phyloP scores from a whole-genome alignment of 2,113 vertebrate species.

The Calcarius ornatus region DNA sequence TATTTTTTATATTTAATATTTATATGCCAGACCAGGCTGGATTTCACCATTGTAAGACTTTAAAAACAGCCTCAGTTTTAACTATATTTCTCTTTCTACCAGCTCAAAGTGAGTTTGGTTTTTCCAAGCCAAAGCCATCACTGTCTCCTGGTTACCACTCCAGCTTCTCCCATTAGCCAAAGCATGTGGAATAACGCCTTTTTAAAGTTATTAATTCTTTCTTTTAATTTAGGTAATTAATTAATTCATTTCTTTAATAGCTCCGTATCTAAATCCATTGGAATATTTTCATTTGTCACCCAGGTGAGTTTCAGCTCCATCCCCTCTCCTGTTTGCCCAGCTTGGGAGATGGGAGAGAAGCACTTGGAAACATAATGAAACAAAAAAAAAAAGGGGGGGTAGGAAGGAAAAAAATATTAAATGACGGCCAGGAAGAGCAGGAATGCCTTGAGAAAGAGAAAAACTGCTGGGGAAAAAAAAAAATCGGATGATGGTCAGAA shows the following conservation, averaged over 20 bases:
- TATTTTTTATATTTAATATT: background rate
- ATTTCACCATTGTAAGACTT: background rate
- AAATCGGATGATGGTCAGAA: background rate
- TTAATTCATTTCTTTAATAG: background rate
- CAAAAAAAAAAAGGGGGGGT: fast-evolving
- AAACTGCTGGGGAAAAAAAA: background rate
- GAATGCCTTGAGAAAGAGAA: background rate
- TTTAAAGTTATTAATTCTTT: background rate
- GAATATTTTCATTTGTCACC: background rate
- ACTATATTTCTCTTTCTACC: background rate
- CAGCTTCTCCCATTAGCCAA: background rate
- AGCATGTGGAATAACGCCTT: background rate
- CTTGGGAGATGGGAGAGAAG: background rate
- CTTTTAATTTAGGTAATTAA: background rate
- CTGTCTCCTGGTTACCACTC: background rate
- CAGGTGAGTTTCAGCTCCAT: background rate
- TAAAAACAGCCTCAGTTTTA: background rate
- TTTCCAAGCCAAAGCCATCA: background rate
- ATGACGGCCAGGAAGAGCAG: background rate
- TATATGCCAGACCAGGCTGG: background rate
- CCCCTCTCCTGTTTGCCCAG: background rate
- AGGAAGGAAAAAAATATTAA: fast-evolving
- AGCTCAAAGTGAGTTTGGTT: background rate
- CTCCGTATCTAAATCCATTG: background rate
- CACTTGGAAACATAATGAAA: background rate